Base-by-base conservation (phyloP, 2,888 invertebrate species). In the Neoitamus cyanurus region DNA sequence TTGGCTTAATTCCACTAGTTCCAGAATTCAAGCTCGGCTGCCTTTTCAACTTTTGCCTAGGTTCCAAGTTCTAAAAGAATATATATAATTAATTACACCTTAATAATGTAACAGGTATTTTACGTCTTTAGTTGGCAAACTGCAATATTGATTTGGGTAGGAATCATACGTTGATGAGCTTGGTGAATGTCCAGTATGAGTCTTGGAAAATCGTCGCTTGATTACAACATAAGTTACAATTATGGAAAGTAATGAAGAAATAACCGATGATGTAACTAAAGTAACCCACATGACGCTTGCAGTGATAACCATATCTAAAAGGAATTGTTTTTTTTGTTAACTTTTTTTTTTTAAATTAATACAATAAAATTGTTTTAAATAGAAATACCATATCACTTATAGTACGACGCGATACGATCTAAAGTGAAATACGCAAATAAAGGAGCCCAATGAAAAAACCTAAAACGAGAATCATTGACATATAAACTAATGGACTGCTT, bases 111-210 rank as follows among this genome's bases (percentile, higher is more conserved):
- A 36, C 80, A 20, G n/a, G 13, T 25, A 30, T 31, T 30, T 93
- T 89, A 95, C 94, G 90, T 96, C 96, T 89, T 95, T 95, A 85
- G 96, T 92, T 0, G 97, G 97, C 69, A 97, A 94, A 30, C 96
- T 95, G 86, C 96, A 96, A 90, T 97, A 97, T 87, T 96, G 95
- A 90, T 97, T 97, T 88, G 95, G 96, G 89, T 96, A 96, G 0
- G 95, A 93, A 34, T 95, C 96, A 89, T 96, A 97, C 89, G 96
- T 96, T 0, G 96, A 96, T 82, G 95, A 95, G 68, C 95, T 94
- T 0, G 95, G 95, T 3, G 96, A 93, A 46, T 94, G 92, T 36
- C 93, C 93, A 3, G 15, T 2, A 36, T 15, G 7, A 20, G 31
- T 48, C 48, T 68, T 58, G 15, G 20, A 37, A n/a, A 58, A 37